Evolutionary conservation across 1,140 invertebrate genomes (phyloP), one percentile per base, ranked within the genome.

Genomic region (Zeugodacus cucurbitae): DNA sequence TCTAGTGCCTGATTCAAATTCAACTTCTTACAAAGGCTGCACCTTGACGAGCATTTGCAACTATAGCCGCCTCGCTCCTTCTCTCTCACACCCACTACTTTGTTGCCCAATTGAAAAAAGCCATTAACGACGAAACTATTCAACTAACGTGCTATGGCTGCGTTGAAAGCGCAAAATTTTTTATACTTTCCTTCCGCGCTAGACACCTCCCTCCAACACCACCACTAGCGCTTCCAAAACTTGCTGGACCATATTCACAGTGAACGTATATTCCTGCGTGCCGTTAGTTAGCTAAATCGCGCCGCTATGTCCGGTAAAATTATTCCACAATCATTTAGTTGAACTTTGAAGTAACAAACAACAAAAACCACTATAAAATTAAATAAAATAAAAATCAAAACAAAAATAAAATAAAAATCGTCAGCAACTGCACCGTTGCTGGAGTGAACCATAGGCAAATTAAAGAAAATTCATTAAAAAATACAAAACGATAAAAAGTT

Each of bases 401-500:
- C 8, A 58, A 58, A 3, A 58, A 58, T 1, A 44, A 44, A 17
- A 54, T n/a, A n/a, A n/a, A n/a, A n/a, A n/a, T n/a, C n/a, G n/a
- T n/a, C n/a, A n/a, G n/a, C n/a, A n/a, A n/a, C n/a, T n/a, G 26
- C 10, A 8, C 11, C 29, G 26, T n/a, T 34, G 62, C 11, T 34
- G 0, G 62, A n/a, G n/a, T n/a, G n/a, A n/a, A n/a, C n/a, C n/a
- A n/a, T 29, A 29, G 14, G 29, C 62, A 29, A 67, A 34, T 67
- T 67, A 67, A 67, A 67, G 62, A 74, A 74, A 17, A 74, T 74
- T 34, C 67, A 74, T 74, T 37, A 74, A 74, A 74, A 74, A 37
- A 6, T 34, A 41, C 32, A 74, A n/a, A 34, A 22, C 67, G 67
- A 37, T 41, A 10, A 74, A 70, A 74, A 74, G 67, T 74, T 74